A percentile compares a stretch with the other conserved stretches of the same genome.
phyloP scores from a whole-genome alignment of 2,113 vertebrate genomes.

The Stigmatopora argus region DNA sequence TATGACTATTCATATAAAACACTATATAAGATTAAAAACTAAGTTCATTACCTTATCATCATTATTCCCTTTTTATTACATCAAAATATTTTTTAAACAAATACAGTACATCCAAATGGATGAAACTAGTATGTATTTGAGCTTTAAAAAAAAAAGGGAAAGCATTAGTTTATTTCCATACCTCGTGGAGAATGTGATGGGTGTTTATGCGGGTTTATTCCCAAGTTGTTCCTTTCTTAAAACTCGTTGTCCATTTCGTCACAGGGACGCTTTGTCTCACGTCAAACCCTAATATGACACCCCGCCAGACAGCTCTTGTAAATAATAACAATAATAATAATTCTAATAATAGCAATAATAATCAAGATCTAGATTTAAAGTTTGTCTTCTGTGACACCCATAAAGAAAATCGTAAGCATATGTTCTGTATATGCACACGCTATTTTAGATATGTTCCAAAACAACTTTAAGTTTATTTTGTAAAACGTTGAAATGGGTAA shows the following conservation, averaged over 20 bases:
- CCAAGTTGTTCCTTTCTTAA: not conserved
- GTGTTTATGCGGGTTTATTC: not conserved
- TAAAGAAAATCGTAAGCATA: no score
- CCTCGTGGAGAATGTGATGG: not conserved
- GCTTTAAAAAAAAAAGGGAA: not conserved
- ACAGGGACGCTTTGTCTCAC: not conserved
- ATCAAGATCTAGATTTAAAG: no score
- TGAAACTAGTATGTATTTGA: not conserved
- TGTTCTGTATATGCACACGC: no score
- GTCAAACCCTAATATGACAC: not conserved
- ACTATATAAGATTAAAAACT: not conserved
- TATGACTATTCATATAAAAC: not conserved
- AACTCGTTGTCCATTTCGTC: not conserved
- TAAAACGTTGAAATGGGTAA: no score
- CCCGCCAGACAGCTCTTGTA: no score
- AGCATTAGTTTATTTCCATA: not conserved
- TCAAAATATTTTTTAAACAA: not conserved
- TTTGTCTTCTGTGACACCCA: no score
- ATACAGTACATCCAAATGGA: not conserved
- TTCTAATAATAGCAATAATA: no score
- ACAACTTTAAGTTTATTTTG: no score
- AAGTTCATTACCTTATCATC: not conserved
- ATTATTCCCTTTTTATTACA: no score
- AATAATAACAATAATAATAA: no score
- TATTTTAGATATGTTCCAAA: no score